phyloP scores from a whole-genome alignment of 2,797 vertebrate genomes.

The Gorsachius magnificus region DNA sequence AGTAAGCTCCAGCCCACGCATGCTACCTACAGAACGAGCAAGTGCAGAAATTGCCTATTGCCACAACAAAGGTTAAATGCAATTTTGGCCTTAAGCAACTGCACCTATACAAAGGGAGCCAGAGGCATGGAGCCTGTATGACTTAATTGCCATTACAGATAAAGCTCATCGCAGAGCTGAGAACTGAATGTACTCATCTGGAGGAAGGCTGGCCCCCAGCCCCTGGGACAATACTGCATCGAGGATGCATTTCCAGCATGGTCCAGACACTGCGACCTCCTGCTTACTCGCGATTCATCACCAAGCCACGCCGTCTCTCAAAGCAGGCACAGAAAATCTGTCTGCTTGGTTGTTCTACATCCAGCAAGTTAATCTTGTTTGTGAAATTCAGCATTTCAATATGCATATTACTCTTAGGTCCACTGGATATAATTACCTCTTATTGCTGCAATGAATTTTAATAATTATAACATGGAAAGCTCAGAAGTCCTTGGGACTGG shows the following conservation, averaged over 20 bases:
- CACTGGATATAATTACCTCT: not conserved
- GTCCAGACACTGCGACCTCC: not conserved
- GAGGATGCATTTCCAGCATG: not conserved
- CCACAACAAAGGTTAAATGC: not conserved
- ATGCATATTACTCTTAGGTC: not conserved
- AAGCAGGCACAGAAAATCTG: not conserved
- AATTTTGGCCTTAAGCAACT: not conserved
- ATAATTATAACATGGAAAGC: not conserved
- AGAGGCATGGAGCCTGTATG: not conserved
- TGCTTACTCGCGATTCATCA: not conserved
- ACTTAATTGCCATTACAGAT: not conserved
- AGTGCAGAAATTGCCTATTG: not conserved
- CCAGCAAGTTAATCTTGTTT: not conserved
- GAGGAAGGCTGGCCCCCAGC: not conserved
- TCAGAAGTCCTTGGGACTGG: not conserved
- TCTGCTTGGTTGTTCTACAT: not conserved
- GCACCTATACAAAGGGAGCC: not conserved
- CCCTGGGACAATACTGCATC: not conserved
- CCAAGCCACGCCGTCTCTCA: not conserved
- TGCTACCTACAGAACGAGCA: not conserved
- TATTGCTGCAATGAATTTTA: not conserved
- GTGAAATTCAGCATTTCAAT: not conserved
- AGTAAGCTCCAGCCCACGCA: not conserved
- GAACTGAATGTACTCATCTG: not conserved
- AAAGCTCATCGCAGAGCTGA: not conserved